phyloP scores from a whole-genome alignment of 2,888 invertebrate species.

The Lobophora halterata region DNA sequence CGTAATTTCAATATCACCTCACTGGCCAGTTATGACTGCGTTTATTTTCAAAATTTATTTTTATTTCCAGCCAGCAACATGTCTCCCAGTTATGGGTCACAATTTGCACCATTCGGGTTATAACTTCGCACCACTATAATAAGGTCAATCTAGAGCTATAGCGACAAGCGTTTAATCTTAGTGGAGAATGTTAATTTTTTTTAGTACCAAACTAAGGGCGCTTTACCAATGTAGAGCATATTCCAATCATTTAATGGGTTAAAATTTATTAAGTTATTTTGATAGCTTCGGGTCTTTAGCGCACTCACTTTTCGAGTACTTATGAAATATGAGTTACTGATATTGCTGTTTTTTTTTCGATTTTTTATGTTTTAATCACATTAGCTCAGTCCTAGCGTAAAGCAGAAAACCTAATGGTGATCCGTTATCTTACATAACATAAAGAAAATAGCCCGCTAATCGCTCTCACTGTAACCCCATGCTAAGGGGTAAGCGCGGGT shows the following conservation, averaged over 20 bases:
- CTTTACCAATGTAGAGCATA: too few species aligned
- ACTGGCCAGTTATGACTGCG: constrained; percentile 33
- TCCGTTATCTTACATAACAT: not conserved
- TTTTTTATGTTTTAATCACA: too few species aligned
- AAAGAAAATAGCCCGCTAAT: constrained; percentile 31
- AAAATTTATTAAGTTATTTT: too few species aligned
- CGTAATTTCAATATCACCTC: constrained; percentile 32
- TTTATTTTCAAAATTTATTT: constrained; percentile 52
- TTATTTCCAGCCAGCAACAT: constrained; percentile 57
- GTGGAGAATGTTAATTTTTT: not conserved
- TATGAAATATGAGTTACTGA: too few species aligned
- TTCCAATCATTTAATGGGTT: too few species aligned
- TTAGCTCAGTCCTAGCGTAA: too few species aligned
- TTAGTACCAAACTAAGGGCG: too few species aligned
- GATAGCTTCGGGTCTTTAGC: too few species aligned
- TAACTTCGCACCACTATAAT: constrained; percentile 52
- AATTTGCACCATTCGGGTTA: constrained; percentile 76
- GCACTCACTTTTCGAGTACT: too few species aligned
- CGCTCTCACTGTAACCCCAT: constrained; percentile 33
- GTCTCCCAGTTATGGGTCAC: constrained; percentile 73
- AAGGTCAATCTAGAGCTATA: constrained; percentile 27
- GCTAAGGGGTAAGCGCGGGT: constrained; percentile 41
- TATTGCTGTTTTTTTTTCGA: too few species aligned
- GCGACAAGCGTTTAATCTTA: constrained; percentile 19
- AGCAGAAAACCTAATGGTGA: too few species aligned